Evolutionary conservation across 2,113 vertebrate genomes (phyloP).

Genomic region (Dendropsophus ebraccatus): DNA sequence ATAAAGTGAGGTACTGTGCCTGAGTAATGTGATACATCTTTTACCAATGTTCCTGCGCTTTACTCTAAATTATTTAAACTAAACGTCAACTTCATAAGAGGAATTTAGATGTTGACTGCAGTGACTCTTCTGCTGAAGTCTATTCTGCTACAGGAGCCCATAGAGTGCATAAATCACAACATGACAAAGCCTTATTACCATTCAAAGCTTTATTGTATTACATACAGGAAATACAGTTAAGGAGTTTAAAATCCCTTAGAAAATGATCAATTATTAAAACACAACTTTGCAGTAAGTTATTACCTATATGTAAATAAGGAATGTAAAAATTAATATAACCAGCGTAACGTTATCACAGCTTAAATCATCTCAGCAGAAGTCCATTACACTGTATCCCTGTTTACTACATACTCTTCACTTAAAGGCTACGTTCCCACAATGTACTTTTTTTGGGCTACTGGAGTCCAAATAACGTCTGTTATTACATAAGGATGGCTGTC

Average conservation of each 20-base stretch:
- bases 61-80: background rate
- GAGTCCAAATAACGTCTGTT: no score
- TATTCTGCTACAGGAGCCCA: background rate
- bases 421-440: background rate
- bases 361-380: background rate
- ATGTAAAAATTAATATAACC: background rate
- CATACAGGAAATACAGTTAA: background rate
- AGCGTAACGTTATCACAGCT: background rate
- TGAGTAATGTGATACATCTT: background rate
- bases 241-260: background rate
- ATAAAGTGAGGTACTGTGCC: background rate
- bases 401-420: background rate
- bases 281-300: background rate
- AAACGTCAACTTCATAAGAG: background rate
- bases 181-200: background rate
- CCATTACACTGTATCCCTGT: background rate
- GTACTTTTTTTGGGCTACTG: no score
- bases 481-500: no score
- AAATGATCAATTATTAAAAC: slow-evolving; percentile 14
- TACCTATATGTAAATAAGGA: background rate
- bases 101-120: background rate
- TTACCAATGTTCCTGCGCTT: background rate
- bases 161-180: background rate
- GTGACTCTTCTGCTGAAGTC: background rate
- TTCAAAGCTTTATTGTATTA: slow-evolving; percentile 23